Percentiles rank a stretch among this genome's conserved stretches.
Conservation (phyloP, 2,797 vertebrate species). For the Scolopax rusticola region DNA sequence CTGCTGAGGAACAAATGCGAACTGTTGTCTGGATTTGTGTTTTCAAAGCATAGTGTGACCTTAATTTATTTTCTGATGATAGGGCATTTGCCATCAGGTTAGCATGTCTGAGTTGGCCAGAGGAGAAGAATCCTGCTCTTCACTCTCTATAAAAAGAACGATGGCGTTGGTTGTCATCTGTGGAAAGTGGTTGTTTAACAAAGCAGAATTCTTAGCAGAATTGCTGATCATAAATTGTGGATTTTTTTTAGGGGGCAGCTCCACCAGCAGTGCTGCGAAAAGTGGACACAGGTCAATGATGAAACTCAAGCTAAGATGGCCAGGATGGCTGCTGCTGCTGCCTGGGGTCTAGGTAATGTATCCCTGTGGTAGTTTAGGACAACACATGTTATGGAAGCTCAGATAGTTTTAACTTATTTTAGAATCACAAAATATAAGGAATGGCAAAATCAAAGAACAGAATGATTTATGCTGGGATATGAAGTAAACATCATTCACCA, state of each 20-base stretch:
- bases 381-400: background rate
- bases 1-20: background rate
- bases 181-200: background rate
- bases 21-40: background rate
- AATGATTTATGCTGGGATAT: background rate
- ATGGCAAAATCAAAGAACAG: background rate
- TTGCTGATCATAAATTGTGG: slow-evolving; percentile 1
- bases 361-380: background rate
- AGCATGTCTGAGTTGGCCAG: background rate
- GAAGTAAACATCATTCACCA: background rate
- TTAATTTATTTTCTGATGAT: background rate
- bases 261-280: slow-evolving; percentile 98
- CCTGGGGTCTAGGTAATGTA: slow-evolving; percentile 94
- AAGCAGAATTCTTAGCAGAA: background rate
- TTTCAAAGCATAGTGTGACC: background rate
- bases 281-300: slow-evolving; percentile 96
- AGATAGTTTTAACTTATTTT: background rate
- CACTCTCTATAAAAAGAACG: rapidly evolving
- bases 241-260: slow-evolving; percentile 91
- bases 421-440: background rate
- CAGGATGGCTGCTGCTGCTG: slow-evolving; percentile 97
- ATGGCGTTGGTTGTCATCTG: background rate
- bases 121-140: background rate
- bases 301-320: slow-evolving; percentile 99
- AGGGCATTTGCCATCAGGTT: background rate